A percentile compares a stretch with the other conserved stretches of the same genome.
These are phyloP conservation scores for Monoplex corrugatus DNA, from an alignment of 2,888 invertebrate genomes.

Conservation along the genomic window DNA sequence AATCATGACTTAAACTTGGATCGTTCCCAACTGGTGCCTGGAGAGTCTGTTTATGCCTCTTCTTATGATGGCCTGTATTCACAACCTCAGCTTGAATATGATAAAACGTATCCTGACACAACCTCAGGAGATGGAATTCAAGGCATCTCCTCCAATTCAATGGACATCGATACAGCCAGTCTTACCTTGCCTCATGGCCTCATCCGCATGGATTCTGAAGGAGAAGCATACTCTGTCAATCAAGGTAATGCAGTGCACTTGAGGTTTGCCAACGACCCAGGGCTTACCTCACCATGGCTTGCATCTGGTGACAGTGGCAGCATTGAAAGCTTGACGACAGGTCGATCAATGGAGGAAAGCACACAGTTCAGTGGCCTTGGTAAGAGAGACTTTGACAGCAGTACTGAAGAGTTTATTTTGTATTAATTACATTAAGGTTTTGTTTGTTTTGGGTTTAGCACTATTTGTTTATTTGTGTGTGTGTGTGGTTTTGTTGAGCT, in stretches of 20 bases:
- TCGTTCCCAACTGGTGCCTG: background rate
- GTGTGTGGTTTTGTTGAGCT: too few species aligned
- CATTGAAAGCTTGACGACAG: background rate
- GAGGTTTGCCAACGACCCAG: slow-evolving; percentile 13
- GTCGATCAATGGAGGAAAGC: slow-evolving; percentile 10
- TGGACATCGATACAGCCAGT: slow-evolving; percentile 41
- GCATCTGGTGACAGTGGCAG: slow-evolving; percentile 10
- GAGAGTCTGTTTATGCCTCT: background rate
- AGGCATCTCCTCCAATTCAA: background rate
- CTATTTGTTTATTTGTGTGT: too few species aligned
- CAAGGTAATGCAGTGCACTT: background rate
- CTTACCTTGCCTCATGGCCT: slow-evolving; percentile 5
- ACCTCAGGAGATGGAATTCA: background rate
- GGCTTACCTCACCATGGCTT: background rate
- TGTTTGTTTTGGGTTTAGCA: background rate
- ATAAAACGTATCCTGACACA: background rate
- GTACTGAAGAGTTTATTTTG: too few species aligned
- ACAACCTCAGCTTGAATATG: background rate
- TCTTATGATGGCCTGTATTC: background rate
- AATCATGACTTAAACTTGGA: background rate
- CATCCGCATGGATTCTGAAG: slow-evolving; percentile 29
- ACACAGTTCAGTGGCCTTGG: slow-evolving; percentile 28
- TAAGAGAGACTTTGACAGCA: background rate
- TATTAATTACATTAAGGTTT: background rate
- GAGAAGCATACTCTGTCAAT: slow-evolving; percentile 5